phyloP scores from a whole-genome alignment of 2,113 vertebrate species.

The Hyperoodon ampullatus region DNA sequence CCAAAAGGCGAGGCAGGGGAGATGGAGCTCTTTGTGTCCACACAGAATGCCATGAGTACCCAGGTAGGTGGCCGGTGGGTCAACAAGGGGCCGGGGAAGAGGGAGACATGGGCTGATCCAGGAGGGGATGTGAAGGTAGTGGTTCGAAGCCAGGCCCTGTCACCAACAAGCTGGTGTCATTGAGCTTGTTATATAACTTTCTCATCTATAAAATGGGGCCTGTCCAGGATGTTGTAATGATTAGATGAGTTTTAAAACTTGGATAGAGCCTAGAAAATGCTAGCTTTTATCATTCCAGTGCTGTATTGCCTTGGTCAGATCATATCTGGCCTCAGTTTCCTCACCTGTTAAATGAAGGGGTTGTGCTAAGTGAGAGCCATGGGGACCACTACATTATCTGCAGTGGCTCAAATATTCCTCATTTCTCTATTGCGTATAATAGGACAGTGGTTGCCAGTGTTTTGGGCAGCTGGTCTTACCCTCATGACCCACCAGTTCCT shows the following conservation, averaged over 20 bases:
- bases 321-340: background rate
- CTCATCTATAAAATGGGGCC: background rate
- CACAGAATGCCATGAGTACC: conserved; percentile 89
- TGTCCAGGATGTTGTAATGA: background rate
- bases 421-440: background rate
- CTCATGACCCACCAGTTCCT: background rate
- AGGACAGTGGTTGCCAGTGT: background rate
- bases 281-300: background rate
- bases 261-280: background rate
- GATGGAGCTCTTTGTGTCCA: conserved; percentile 95
- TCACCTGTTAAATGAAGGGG: background rate
- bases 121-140: background rate
- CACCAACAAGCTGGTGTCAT: background rate
- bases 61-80: conserved; percentile 84
- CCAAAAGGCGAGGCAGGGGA: conserved; percentile 94
- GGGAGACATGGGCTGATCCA: background rate
- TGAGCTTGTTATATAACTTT: background rate
- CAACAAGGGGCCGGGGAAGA: background rate
- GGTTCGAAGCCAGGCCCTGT: background rate
- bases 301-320: background rate
- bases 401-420: background rate
- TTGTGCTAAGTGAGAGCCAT: background rate
- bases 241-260: background rate
- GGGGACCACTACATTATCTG: background rate
- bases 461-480: background rate